These are phyloP conservation scores for Carettochelys insculpta DNA, from an alignment of 2,113 vertebrate species.

Conservation along the genomic window DNA sequence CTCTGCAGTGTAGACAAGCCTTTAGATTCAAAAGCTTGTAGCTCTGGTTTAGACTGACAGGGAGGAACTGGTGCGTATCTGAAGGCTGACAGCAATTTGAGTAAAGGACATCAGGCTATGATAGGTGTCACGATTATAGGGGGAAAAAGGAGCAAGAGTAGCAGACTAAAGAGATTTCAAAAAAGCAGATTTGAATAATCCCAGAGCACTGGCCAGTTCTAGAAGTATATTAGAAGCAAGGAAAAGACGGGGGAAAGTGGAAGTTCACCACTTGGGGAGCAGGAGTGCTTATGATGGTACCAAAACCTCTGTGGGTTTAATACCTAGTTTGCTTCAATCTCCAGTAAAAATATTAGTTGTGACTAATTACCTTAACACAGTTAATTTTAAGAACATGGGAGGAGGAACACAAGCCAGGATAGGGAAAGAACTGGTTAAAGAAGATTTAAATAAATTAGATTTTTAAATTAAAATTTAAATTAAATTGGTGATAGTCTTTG, in stretches of 20 bases:
- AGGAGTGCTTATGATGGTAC: not conserved
- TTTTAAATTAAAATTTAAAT: no score
- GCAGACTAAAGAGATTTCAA: not conserved
- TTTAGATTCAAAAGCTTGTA: not conserved
- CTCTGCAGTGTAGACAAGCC: not conserved
- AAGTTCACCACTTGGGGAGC: not conserved
- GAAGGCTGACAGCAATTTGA: not conserved
- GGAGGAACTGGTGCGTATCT: not conserved
- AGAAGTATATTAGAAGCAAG: not conserved
- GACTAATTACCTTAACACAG: not conserved
- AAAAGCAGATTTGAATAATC: not conserved
- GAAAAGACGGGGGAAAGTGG: not conserved
- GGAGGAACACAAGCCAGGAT: not conserved
- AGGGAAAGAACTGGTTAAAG: not conserved
- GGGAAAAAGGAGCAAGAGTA: not conserved
- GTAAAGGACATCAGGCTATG: not conserved
- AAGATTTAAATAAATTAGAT: not conserved
- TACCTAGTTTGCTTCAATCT: not conserved
- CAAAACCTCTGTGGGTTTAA: not conserved
- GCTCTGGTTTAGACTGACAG: not conserved
- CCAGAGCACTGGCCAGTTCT: not conserved
- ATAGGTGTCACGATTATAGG: not conserved
- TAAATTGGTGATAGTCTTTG: no score
- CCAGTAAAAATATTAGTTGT: not conserved
- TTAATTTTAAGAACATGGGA: not conserved